Evolutionary conservation across 30 jellyfish, hydroid and myxozoan species (phyloP).

Genomic region (Hydra vulgaris): DNA sequence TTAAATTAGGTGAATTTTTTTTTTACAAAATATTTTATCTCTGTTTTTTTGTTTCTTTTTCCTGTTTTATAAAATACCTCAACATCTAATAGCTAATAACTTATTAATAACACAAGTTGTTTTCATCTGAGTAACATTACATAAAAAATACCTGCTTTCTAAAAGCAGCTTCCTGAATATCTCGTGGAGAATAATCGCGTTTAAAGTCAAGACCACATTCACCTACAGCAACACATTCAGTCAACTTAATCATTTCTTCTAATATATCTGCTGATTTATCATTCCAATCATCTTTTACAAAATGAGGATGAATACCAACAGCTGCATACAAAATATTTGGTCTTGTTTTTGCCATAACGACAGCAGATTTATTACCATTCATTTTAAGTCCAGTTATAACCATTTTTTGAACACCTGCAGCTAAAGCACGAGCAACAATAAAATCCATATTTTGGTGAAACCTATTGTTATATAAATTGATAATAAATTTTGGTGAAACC

Average conservation of each 20-base stretch:
- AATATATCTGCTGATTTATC: constrained; percentile 52
- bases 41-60: too few relatives aligned
- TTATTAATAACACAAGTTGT: too few relatives aligned
- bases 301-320: constrained; percentile 90
- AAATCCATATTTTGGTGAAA: constrained; percentile 43
- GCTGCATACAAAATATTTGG: constrained; percentile 81
- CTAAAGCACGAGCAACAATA: constrained; percentile 84
- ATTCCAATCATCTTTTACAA: constrained; percentile 73
- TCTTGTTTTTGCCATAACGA: constrained; percentile 90
- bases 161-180: constrained; percentile 74
- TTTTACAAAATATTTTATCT: too few relatives aligned
- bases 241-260: constrained; percentile 52
- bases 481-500: too few relatives aligned
- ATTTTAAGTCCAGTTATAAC: constrained; percentile 68
- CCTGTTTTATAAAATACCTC: too few relatives aligned
- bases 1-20: too few relatives aligned
- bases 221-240: constrained; percentile 88
- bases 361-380: constrained; percentile 63
- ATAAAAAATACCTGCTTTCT: constrained; percentile 58
- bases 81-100: too few relatives aligned
- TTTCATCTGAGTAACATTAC: neutral
- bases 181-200: constrained; percentile 84
- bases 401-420: constrained; percentile 89
- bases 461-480: too few relatives aligned
- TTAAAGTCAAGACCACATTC: constrained; percentile 84